Conservation (phyloP, 2,113 vertebrate species). For the Oophaga pumilio region DNA sequence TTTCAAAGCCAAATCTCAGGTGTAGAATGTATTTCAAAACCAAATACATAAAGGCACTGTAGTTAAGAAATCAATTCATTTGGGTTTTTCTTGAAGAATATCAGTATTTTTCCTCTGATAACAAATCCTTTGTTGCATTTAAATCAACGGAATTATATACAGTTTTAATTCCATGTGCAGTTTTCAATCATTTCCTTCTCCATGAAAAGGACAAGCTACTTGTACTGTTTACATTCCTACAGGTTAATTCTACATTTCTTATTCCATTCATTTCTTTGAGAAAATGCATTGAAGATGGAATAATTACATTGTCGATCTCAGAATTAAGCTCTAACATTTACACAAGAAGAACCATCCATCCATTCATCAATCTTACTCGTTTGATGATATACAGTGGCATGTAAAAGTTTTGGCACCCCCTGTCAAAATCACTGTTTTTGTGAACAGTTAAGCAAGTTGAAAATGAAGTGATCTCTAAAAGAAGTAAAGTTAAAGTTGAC, state of each 20-base stretch:
- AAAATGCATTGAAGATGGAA: conserved; percentile 3
- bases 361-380: no score
- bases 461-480: no score
- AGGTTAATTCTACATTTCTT: conserved; percentile 48
- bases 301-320: background rate
- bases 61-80: conserved; percentile 13
- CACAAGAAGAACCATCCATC: no score
- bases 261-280: conserved; percentile 35
- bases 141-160: conserved; percentile 37
- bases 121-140: conserved; percentile 10
- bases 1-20: conserved; percentile 28
- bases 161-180: conserved; percentile 19
- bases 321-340: background rate
- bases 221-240: conserved; percentile 39
- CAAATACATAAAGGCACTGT: background rate
- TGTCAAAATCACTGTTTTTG: no score
- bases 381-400: no score
- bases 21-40: conserved; percentile 13
- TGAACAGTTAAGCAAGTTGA: no score
- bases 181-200: conserved; percentile 24
- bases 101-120: conserved; percentile 20
- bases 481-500: no score
- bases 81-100: background rate
- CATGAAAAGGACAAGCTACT: conserved; percentile 6
- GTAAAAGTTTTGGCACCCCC: no score